Evolutionary conservation across 2,113 vertebrate genomes (phyloP).

Genomic region (Numida meleagris): DNA sequence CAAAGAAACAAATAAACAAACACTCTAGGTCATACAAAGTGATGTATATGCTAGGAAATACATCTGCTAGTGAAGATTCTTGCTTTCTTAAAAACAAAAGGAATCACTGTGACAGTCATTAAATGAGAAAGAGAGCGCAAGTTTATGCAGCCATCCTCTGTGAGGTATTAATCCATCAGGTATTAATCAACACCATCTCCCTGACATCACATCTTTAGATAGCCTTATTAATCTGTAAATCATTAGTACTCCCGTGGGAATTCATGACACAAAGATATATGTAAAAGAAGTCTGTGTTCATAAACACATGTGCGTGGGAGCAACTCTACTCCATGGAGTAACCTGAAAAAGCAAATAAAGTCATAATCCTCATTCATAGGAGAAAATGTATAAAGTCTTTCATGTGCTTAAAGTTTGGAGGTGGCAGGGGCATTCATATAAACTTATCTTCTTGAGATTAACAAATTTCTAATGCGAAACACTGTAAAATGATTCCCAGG

Average conservation of each 20-base stretch:
- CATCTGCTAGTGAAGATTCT: neutral
- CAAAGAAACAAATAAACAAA: neutral
- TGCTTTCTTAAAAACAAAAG: neutral
- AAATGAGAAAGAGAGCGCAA: neutral
- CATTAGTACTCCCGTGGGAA: neutral
- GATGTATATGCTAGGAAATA: neutral
- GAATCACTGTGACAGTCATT: neutral
- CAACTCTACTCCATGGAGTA: neutral
- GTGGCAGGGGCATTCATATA: neutral
- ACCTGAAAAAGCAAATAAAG: constrained; percentile 5
- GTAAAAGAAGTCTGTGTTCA: neutral
- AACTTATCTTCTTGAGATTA: neutral
- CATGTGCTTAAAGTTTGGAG: neutral
- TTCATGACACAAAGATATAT: constrained; percentile 25
- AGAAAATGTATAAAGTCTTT: neutral
- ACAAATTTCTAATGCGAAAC: neutral
- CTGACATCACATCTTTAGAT: neutral
- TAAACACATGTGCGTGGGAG: neutral
- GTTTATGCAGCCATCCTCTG: neutral
- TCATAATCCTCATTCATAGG: neutral
- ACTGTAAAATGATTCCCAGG: accelerated
- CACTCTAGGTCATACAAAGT: neutral
- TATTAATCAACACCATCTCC: neutral
- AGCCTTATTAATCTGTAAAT: constrained; percentile 2
- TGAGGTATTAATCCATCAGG: neutral